These are phyloP conservation scores for Chelon auratus DNA, from an alignment of 2,797 vertebrate genomes.

Conservation along the genomic window DNA sequence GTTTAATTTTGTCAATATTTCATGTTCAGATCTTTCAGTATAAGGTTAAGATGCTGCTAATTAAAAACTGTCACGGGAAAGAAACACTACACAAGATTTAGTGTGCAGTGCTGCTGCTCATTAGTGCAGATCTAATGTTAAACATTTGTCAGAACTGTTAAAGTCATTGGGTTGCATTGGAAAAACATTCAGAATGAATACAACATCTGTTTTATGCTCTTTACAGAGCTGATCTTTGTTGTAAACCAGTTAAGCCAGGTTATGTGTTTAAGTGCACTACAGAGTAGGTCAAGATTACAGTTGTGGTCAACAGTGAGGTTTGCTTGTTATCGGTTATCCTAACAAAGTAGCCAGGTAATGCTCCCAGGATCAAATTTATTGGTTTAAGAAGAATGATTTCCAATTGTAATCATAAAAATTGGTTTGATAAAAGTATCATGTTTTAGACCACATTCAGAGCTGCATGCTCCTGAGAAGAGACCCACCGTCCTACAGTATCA, in stretches of 20 bases:
- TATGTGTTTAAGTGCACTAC: too few relatives aligned
- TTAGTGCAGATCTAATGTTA: neutral
- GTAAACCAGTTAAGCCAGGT: too few relatives aligned
- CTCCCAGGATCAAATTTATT: too few relatives aligned
- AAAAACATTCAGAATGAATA: neutral
- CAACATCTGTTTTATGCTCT: too few relatives aligned
- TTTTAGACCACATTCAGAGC: neutral
- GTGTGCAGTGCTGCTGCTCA: neutral
- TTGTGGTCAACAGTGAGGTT: neutral
- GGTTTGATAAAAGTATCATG: too few relatives aligned
- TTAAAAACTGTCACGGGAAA: neutral
- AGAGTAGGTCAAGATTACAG: neutral
- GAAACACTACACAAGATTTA: neutral
- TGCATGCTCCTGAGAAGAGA: neutral
- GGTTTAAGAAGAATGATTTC: too few relatives aligned
- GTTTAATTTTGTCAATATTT: neutral
- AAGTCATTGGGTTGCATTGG: neutral
- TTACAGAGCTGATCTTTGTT: too few relatives aligned
- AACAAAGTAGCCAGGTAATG: too few relatives aligned
- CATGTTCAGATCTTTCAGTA: neutral
- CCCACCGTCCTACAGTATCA: neutral
- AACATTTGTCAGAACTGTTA: neutral
- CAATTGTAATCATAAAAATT: too few relatives aligned
- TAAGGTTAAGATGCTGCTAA: neutral
- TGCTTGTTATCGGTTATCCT: neutral